A percentile compares a stretch with the other conserved stretches of the same genome.
These are phyloP conservation scores for Limnephilus marmoratus DNA, from an alignment of 2,888 invertebrate species.

Conservation along the genomic window DNA sequence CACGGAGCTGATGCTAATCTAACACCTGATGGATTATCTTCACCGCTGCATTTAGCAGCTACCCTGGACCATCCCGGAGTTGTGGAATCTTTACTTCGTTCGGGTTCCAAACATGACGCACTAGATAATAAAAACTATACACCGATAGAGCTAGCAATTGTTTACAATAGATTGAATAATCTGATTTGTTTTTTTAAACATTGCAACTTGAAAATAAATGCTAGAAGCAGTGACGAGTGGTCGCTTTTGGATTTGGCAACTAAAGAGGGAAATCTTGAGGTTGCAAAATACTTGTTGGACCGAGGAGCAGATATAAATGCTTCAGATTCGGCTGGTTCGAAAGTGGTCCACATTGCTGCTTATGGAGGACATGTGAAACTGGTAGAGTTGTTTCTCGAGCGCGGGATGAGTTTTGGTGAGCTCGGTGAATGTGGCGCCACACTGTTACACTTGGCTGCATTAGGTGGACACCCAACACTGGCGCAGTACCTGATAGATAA, in stretches of 20 bases:
- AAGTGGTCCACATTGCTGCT: not conserved
- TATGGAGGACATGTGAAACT: not conserved
- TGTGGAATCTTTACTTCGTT: constrained; percentile 19
- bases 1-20: constrained; percentile 1
- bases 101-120: not conserved
- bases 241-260: not conserved
- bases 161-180: not conserved
- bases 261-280: not conserved
- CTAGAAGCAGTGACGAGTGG: not conserved
- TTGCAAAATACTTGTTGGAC: not conserved
- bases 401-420: not conserved
- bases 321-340: not conserved
- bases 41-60: not conserved
- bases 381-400: constrained; percentile 2
- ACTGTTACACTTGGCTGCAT: not conserved
- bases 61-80: not conserved
- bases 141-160: constrained; percentile 19
- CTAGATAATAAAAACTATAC: not conserved
- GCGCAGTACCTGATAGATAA: constrained; percentile 5
- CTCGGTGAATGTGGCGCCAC: not conserved
- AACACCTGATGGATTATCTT: not conserved
- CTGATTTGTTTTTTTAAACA: not conserved
- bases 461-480: not conserved
- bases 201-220: not conserved
- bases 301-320: not conserved